Conservation (phyloP, 2,113 vertebrate genomes). For the Amblyornis subalaris region DNA sequence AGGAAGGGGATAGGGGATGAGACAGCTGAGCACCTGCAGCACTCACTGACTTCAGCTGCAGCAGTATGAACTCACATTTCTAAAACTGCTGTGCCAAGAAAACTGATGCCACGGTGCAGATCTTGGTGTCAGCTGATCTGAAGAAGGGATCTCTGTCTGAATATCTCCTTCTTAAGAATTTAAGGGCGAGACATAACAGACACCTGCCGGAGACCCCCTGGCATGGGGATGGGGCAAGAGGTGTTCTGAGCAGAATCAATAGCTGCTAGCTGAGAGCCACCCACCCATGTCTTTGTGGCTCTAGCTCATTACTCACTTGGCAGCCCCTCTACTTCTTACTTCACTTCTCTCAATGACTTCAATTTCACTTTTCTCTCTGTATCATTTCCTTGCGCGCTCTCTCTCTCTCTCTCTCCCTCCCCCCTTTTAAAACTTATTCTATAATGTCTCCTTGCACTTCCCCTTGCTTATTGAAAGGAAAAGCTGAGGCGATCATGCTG, state of each 20-base stretch:
- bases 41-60: not conserved
- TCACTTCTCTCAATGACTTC: not conserved
- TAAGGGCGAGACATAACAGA: not conserved
- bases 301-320: not conserved
- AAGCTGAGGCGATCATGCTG: not conserved
- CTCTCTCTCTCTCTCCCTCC: not conserved
- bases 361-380: not conserved
- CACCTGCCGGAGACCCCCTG: accelerated
- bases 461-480: not conserved
- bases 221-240: not conserved
- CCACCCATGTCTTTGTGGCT: not conserved
- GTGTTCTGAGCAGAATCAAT: not conserved
- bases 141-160: not conserved
- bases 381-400: not conserved
- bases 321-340: not conserved
- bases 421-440: not conserved
- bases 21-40: not conserved
- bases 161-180: not conserved
- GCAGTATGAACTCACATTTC: not conserved
- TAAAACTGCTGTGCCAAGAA: not conserved
- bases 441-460: not conserved
- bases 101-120: not conserved
- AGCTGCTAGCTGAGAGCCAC: not conserved
- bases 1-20: not conserved
- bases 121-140: not conserved